These are phyloP conservation scores for Reinhardtius hippoglossoides DNA, from an alignment of 2,113 vertebrate genomes.

Conservation along the genomic window DNA sequence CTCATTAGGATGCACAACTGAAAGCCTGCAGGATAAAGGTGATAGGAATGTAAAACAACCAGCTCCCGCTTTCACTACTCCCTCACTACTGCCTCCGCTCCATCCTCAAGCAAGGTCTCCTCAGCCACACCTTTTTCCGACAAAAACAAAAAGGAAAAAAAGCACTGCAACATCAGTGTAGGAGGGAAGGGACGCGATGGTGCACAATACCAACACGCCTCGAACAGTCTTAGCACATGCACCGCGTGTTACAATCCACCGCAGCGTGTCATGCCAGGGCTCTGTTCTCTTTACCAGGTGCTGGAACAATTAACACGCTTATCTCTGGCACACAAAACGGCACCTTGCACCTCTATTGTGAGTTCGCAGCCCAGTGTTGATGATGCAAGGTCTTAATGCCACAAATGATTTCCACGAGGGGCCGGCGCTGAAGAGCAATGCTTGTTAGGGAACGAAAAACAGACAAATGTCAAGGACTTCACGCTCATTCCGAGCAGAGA, in stretches of 20 bases:
- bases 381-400: slow-evolving; percentile 63
- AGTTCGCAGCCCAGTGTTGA: slow-evolving; percentile 44
- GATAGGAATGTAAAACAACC: slow-evolving; percentile 65
- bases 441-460: slow-evolving; percentile 47
- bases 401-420: slow-evolving; percentile 35
- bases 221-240: background rate
- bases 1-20: slow-evolving; percentile 65
- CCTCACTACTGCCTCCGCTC: slow-evolving; percentile 25
- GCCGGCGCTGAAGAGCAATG: slow-evolving; percentile 36
- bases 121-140: background rate
- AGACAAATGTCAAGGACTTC: slow-evolving; percentile 72
- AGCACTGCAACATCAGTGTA: slow-evolving; percentile 17
- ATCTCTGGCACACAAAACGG: slow-evolving; percentile 63
- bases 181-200: slow-evolving; percentile 11
- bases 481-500: slow-evolving; percentile 24
- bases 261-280: slow-evolving; percentile 12
- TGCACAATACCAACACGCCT: slow-evolving; percentile 17
- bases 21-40: slow-evolving; percentile 51
- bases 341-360: slow-evolving; percentile 67
- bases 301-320: slow-evolving; percentile 67
- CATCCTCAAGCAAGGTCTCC: slow-evolving; percentile 18
- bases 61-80: slow-evolving; percentile 34
- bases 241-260: slow-evolving; percentile 28
- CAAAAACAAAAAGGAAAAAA: too few species aligned
- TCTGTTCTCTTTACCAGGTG: slow-evolving; percentile 46